Evolutionary conservation across 2,797 vertebrate species (phyloP).

Genomic region (Coccyzus lansbergi): DNA sequence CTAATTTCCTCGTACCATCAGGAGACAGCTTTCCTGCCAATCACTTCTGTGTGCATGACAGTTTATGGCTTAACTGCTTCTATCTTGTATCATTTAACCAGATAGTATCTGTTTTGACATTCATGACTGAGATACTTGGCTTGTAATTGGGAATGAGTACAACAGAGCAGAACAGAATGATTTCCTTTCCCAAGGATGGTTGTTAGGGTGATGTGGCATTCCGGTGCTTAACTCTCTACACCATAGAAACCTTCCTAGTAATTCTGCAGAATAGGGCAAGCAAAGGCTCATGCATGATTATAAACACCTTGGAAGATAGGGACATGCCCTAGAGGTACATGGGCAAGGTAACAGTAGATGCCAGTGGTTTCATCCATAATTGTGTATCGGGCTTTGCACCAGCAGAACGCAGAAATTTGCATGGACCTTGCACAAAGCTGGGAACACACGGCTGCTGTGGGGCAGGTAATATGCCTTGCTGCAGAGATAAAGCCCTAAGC

Average conservation of each 20-base stretch:
- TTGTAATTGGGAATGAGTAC: conserved; percentile 30
- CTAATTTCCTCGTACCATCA: conserved; percentile 31
- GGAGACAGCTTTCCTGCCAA: conserved; percentile 42
- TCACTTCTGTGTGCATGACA: conserved; percentile 46
- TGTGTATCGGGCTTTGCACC: rapidly evolving
- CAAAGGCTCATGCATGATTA: rapidly evolving
- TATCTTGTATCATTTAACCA: conserved; percentile 50
- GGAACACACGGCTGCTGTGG: rapidly evolving
- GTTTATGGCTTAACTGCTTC: conserved; percentile 58
- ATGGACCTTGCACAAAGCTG: rapidly evolving
- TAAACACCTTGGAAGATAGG: not conserved
- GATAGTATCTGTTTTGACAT: conserved; percentile 61
- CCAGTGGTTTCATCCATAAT: not conserved
- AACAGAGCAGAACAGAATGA: conserved; percentile 46
- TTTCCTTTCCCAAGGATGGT: conserved; percentile 23
- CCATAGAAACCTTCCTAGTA: not conserved
- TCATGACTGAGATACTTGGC: conserved; percentile 51
- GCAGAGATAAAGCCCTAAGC: not conserved
- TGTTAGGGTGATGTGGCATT: not conserved
- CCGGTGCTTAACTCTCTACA: not conserved
- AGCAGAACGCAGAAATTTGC: not conserved
- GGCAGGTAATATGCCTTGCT: not conserved
- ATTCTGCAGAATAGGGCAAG: not conserved
- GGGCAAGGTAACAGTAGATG: not conserved
- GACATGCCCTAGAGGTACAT: not conserved